Conservation (phyloP, 2,797 vertebrate species). For the Thalassophryne amazonica region DNA sequence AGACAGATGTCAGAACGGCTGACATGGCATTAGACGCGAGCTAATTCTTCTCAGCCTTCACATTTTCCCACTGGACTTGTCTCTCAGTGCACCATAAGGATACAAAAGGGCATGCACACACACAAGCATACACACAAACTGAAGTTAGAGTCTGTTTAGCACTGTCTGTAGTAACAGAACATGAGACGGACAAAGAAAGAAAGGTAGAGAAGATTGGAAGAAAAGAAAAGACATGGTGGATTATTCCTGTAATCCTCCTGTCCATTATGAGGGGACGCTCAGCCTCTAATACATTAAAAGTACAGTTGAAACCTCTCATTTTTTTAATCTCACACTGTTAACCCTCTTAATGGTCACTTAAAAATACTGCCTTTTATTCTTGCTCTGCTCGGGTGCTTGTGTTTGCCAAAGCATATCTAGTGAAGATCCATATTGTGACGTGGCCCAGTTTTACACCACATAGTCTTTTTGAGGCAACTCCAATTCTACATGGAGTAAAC, state of each 20-base stretch:
- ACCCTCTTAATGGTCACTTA: not conserved
- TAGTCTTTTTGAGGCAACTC: too few relatives aligned
- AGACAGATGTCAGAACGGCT: constrained; percentile 33
- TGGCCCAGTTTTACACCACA: too few relatives aligned
- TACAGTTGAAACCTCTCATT: constrained; percentile 45
- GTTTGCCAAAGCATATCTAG: too few relatives aligned
- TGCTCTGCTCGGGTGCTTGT: too few relatives aligned
- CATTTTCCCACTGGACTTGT: constrained; percentile 43
- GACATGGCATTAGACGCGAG: constrained; percentile 42
- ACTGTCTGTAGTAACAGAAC: constrained; percentile 41
- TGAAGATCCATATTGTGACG: too few relatives aligned
- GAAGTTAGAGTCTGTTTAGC: constrained; percentile 54
- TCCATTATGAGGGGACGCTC: constrained; percentile 48
- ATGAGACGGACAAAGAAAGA: constrained; percentile 52
- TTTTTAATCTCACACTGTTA: constrained; percentile 13
- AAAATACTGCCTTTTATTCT: too few relatives aligned
- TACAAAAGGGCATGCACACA: not conserved
- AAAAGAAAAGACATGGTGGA: constrained; percentile 64
- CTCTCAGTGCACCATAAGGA: too few relatives aligned
- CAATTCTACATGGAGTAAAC: too few relatives aligned
- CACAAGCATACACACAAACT: not conserved
- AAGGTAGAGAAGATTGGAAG: constrained; percentile 39
- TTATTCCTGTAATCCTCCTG: constrained; percentile 65
- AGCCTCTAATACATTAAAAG: constrained; percentile 46
- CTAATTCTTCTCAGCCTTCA: constrained; percentile 58